These are phyloP conservation scores for Chinchilla lanigera DNA, from an alignment of 2,113 vertebrate species.

Conservation along the genomic window DNA sequence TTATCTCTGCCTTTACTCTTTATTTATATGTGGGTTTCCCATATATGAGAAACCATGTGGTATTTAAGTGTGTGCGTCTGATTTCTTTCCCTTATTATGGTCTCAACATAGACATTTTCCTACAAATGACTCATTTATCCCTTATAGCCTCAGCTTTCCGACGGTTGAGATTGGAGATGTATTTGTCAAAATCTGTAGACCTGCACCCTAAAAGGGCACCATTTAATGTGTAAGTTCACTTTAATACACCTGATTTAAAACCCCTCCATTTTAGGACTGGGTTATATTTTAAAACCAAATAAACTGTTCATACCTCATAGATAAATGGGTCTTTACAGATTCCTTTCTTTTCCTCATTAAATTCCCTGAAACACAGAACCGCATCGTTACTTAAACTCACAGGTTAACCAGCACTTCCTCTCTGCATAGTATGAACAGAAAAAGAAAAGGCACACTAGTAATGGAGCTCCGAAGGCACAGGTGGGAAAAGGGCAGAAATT, in stretches of 20 bases:
- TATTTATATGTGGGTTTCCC: neutral
- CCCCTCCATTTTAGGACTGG: neutral
- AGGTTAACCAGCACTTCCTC: neutral
- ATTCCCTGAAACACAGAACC: slow-evolving; percentile 85
- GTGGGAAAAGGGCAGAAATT: neutral
- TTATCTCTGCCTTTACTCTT: neutral
- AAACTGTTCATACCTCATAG: slow-evolving; percentile 86
- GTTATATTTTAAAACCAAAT: neutral
- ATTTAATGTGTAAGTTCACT: slow-evolving; percentile 40
- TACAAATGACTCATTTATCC: neutral
- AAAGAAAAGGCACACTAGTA: neutral
- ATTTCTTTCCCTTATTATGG: neutral
- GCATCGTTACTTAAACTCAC: slow-evolving; percentile 3
- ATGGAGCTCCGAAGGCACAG: neutral
- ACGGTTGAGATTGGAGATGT: neutral
- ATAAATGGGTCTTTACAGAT: slow-evolving; percentile 40
- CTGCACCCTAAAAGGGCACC: neutral
- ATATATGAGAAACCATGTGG: neutral
- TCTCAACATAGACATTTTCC: neutral
- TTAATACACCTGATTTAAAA: slow-evolving; percentile 32
- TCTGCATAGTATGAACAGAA: neutral
- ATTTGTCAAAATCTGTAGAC: slow-evolving; percentile 48
- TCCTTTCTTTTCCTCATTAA: slow-evolving; percentile 79
- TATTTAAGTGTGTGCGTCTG: neutral
- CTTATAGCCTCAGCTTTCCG: neutral